Base-by-base conservation (phyloP, 2,888 invertebrate genomes). In the Chrysina gloriosa region DNA sequence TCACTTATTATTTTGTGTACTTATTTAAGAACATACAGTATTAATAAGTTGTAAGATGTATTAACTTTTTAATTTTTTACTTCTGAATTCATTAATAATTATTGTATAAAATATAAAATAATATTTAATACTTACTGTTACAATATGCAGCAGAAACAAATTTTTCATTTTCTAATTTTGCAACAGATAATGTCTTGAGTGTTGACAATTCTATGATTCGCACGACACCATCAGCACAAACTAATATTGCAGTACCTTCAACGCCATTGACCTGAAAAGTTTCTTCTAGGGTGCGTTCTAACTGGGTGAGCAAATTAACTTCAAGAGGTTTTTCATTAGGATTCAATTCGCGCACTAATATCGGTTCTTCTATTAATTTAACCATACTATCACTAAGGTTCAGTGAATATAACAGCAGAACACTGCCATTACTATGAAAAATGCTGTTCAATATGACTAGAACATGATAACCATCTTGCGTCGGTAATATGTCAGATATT, bases 141-240 rank as follows among this genome's bases (percentile, higher is more conserved):
- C 96, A 96, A 81, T 93, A 96, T 0, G 92, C 91, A 1, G 92
- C 92, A 0, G 95, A 93, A 9, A 93, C 89, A 78, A 95, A 95
- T 77, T 89, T 89, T 47, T 89, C 89, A 36, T 88, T 87, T 0
- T 90, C 89, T 34, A 91, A 87, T 72, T 87, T 86, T 25, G 92
- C 91, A 70, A 89, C 88, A 0, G 91, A 89, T 3, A 92, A 82
- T 2, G 88, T 86, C 72, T 87, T 88, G 72, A 95, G 87, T 58
- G 90, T 90, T n/a, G 88, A 85, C 42, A 95, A 81, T 34, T 91
- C 89, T 67, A 94, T 85, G 48, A 96, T 83, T 77, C 92, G 86
- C 31, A 96, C 86, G 50, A 87, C 86, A 3, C 95, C 95, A 78
- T 92, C 92, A 1, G 87, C 85, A 71, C 93, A 92, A 9, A 94